Evolutionary conservation across 2,113 vertebrate genomes (phyloP), one percentile per base, ranked within the genome.

Genomic region (Marmota monax): DNA sequence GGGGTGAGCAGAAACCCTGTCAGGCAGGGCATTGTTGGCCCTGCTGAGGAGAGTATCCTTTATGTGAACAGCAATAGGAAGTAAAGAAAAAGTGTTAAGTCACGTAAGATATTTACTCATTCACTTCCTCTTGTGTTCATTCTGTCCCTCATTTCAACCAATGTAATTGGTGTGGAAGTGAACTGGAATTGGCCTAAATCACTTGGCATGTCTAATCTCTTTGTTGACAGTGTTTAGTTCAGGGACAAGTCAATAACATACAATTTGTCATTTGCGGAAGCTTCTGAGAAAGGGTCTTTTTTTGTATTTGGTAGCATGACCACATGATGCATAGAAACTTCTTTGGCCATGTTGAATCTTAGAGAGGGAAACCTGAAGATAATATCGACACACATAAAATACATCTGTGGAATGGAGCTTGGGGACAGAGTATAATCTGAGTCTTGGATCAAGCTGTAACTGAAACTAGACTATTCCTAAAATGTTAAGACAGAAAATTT

Each of bases 401-500:
- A 80, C 20, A 69, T 32, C 34, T 76, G 12, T 4, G 32, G n/a
- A 27, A 69, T 10, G 61, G 61, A 70, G 16, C 58, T n/a, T 82
- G 7, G 48, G 85, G 70, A 86, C 22, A 48, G n/a, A 70, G 34
- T 51, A 51, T 56, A 80, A 39, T 14, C 25, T 70, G 39, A 76
- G 7, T 53, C 85, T 69, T 65, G 3, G 29, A 51, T 65, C 29
- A 61, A 93, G 51, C 39, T 48, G 13, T 90, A 83, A 63, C 39
- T 32, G n/a, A 82, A 93, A 90, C 34, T 69, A 84, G 32, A 72
- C n/a, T 84, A 74, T 20, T 74, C 9, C 53, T 89, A 51, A 83
- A 89, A 92, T 85, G 32, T 80, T 63, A n/a, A 72, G 61, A 82
- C 29, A 93, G 82, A 90, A 80, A 77, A 95, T 87, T 95, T 42